Base-by-base conservation (phyloP, 2,888 invertebrate species). In the Patella caerulea region DNA sequence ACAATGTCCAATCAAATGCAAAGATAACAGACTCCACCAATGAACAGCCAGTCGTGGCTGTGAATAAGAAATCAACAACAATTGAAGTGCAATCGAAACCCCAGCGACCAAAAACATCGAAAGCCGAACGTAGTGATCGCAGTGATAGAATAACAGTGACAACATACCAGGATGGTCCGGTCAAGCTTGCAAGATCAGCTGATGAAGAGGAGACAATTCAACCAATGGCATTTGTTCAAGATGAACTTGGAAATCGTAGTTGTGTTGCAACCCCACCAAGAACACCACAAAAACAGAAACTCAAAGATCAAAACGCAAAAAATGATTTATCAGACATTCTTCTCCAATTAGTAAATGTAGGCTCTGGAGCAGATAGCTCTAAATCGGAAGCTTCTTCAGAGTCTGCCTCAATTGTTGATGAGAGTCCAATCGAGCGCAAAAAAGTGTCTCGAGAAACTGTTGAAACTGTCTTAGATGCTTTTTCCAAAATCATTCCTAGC, bases 361-460 rank as follows among this genome's bases (percentile, higher is more conserved):
- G 34, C n/a, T 52, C 56, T 17, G 14, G 54, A 2, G 24, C 29
- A 56, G 45, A 74, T 29, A 52, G 55, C 3, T 69, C 72, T 54
- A 29, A 71, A 12, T 17, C 69, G 3, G 12, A 19, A 5, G 1
- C 72, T 65, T 59, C 69, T 11, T n/a, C 72, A 7, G 59, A 75
- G 17, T 72, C 69, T 59, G 54, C 45, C 7, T 45, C 45, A 7
- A 19, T 54, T 19, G 77, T 75, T 54, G 19, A 34, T 19, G 81
- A 83, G 70, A 81, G 82, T 19, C 79, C 79, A 34, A 80, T 83
- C 55, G 79, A 82, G 19, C 82, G 83, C 2, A 71, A 78, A 9
- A 72, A 77, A 24, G 71, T 82, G 59, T 75, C 74, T 17, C 29
- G 79, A 19, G 71, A 75, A 34, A 74, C 80, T n/a, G 77, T 78